Evolutionary conservation across 2,113 vertebrate species (phyloP).

Genomic region (Apteryx mantelli): DNA sequence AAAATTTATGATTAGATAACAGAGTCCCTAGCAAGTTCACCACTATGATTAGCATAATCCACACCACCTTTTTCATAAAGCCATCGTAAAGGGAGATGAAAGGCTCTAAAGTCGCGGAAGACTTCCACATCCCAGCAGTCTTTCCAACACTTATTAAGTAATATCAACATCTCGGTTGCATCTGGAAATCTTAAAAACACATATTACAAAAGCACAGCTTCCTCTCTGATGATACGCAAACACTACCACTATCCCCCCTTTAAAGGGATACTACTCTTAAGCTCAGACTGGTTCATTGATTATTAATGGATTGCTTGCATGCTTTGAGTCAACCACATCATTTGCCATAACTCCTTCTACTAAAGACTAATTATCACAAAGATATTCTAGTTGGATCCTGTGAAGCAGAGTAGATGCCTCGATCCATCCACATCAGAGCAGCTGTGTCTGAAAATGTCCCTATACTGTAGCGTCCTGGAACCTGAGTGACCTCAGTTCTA

Average conservation of each 20-base stretch:
- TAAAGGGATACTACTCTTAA: background rate
- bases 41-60: background rate
- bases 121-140: background rate
- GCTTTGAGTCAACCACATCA: background rate
- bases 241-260: background rate
- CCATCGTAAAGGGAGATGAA: background rate
- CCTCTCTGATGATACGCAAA: background rate
- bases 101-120: background rate
- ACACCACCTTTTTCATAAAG: background rate
- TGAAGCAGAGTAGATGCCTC: background rate
- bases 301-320: background rate
- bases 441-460: background rate
- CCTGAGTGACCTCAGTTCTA: background rate
- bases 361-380: background rate
- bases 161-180: background rate
- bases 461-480: background rate
- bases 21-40: background rate
- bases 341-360: background rate
- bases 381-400: background rate
- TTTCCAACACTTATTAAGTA: background rate
- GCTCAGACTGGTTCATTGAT: background rate
- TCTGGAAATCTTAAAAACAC: background rate
- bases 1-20: background rate
- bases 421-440: background rate
- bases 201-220: background rate